phyloP scores from a whole-genome alignment of 2,888 invertebrate genomes.

The Thysanoteuthis rhombus region DNA sequence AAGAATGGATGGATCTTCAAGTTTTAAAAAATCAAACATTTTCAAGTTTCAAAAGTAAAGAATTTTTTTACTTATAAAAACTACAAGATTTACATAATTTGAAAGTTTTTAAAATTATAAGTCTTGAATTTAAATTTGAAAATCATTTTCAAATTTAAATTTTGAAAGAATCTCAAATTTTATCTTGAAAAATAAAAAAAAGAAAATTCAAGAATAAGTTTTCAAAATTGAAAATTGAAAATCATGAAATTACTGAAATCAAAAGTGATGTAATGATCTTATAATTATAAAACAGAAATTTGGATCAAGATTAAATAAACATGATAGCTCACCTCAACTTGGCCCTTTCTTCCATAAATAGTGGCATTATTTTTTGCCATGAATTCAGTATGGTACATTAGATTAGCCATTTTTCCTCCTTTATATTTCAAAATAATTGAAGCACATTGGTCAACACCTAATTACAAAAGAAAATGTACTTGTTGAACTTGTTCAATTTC shows the following conservation, averaged over 20 bases:
- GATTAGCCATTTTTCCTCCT: conserved; percentile 45
- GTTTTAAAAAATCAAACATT: too few relatives aligned
- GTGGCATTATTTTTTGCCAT: background rate
- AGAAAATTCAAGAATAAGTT: background rate
- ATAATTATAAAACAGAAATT: background rate
- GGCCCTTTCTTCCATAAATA: conserved; percentile 17
- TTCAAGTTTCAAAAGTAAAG: too few relatives aligned
- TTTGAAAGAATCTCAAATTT: background rate
- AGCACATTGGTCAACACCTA: conserved; percentile 77
- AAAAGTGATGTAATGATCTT: too few relatives aligned
- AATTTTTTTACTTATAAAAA: too few relatives aligned
- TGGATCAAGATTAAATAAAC: background rate
- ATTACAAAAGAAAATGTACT: background rate
- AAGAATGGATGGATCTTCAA: too few relatives aligned
- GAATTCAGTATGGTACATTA: conserved; percentile 37
- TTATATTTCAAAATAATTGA: conserved; percentile 73
- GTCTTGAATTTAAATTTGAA: too few relatives aligned
- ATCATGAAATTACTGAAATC: background rate
- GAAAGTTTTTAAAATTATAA: too few relatives aligned
- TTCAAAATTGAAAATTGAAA: background rate
- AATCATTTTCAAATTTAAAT: too few relatives aligned
- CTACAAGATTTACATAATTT: too few relatives aligned
- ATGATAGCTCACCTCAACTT: background rate
- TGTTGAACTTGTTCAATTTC: too few relatives aligned
- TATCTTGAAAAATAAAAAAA: background rate